These are phyloP conservation scores for Cheilosia soror DNA, from an alignment of 2,888 invertebrate genomes.

Conservation along the genomic window DNA sequence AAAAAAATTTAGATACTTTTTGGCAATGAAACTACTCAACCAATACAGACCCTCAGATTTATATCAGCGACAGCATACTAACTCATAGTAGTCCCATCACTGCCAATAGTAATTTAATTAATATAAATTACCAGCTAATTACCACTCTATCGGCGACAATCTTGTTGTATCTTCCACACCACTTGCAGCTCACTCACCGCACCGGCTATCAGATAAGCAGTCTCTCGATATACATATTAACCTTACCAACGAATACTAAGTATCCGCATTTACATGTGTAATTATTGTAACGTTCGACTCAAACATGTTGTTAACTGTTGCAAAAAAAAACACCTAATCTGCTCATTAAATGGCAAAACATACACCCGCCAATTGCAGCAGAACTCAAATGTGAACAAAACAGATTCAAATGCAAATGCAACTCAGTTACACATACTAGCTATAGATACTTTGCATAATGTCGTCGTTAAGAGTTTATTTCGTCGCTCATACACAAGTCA, in stretches of 20 bases:
- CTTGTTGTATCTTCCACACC: constrained; percentile 66
- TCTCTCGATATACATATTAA: constrained; percentile 34
- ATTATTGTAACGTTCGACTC: constrained; percentile 67
- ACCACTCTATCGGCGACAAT: constrained; percentile 60
- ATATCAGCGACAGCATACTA: not conserved
- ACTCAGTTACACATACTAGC: constrained; percentile 17
- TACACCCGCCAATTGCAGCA: constrained; percentile 46
- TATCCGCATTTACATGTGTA: constrained; percentile 73
- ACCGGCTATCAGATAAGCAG: constrained; percentile 52
- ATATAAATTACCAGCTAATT: constrained; percentile 65
- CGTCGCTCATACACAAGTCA: constrained; percentile 44
- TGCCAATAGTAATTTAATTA: constrained; percentile 52
- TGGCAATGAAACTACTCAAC: not conserved
- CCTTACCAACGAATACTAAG: constrained; percentile 57
- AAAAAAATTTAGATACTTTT: too few relatives aligned
- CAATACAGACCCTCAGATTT: not conserved
- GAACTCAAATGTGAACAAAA: constrained; percentile 3
- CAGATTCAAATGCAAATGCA: constrained; percentile 64
- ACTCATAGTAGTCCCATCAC: constrained; percentile 12
- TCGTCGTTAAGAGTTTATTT: constrained; percentile 51
- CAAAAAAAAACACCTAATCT: constrained; percentile 59
- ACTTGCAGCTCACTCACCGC: constrained; percentile 11
- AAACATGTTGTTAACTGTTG: constrained; percentile 65
- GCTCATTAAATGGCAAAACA: constrained; percentile 56
- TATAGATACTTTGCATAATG: constrained; percentile 65